Conservation (phyloP, 2,113 vertebrate genomes). For the Machaerirhynchus nigripectus region DNA sequence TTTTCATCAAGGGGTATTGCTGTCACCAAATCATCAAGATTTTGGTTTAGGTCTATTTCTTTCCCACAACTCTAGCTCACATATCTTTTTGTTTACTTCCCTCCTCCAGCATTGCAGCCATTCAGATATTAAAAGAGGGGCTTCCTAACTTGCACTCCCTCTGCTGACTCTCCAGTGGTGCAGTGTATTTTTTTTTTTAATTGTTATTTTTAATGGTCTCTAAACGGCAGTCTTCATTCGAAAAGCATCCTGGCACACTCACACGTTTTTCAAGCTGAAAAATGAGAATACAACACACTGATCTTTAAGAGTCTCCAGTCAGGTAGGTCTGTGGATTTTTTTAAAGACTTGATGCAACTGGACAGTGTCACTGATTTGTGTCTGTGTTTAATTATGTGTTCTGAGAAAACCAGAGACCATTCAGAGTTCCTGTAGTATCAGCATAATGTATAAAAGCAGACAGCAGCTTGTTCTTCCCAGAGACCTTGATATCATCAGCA, state of each 20-base stretch:
- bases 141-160: conserved; percentile 48
- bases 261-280: neutral
- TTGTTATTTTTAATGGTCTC: neutral
- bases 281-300: neutral
- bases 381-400: conserved; percentile 7
- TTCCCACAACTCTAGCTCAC: neutral
- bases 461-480: conserved; percentile 41
- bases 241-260: neutral
- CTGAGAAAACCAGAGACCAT: conserved; percentile 11
- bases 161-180: conserved; percentile 48
- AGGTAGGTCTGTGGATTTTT: neutral
- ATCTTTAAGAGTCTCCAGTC: neutral
- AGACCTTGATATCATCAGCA: conserved; percentile 50
- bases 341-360: neutral
- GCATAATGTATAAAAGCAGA: conserved; percentile 31
- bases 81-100: conserved; percentile 7
- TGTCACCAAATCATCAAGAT: neutral
- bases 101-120: neutral
- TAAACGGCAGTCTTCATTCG: neutral
- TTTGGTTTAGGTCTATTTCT: neutral
- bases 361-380: neutral
- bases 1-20: neutral
- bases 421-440: conserved; percentile 28
- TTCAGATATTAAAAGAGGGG: conserved; percentile 21
- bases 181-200: neutral